These are phyloP conservation scores for Pollenia amentaria DNA, from an alignment of 2,888 invertebrate species.

Conservation along the genomic window DNA sequence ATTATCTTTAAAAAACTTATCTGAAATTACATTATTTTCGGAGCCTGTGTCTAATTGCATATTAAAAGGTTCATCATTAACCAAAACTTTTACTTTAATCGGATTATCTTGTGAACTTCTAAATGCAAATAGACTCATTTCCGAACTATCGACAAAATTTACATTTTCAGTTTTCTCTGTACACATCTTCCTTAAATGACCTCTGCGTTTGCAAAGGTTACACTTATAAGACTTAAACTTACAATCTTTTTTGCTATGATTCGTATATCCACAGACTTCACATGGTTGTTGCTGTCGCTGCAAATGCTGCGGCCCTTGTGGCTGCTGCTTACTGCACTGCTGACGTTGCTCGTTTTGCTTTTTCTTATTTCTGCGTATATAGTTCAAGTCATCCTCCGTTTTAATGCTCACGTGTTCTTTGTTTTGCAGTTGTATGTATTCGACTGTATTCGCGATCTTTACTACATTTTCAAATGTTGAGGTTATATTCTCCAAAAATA, in stretches of 20 bases:
- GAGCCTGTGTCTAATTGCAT: conserved; percentile 72
- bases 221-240: neutral
- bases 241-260: neutral
- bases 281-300: neutral
- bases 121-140: conserved; percentile 51
- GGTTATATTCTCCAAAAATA: too few relatives aligned
- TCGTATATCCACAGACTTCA: neutral
- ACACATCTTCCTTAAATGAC: conserved; percentile 71
- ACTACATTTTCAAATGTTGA: too few relatives aligned
- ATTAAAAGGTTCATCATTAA: too few relatives aligned
- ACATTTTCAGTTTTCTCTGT: conserved; percentile 49
- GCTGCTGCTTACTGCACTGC: neutral
- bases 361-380: neutral
- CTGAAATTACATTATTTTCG: conserved; percentile 60
- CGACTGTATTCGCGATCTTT: conserved; percentile 1
- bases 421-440: neutral
- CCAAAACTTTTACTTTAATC: conserved; percentile 52
- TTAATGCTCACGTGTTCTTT: neutral
- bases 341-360: neutral
- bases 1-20: conserved; percentile 24
- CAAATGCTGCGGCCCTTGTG: too few relatives aligned
- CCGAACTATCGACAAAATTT: conserved; percentile 42
- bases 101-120: conserved; percentile 17
- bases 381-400: neutral
- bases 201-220: conserved; percentile 47